Percentiles rank a stretch among this genome's conserved stretches.
Evolutionary conservation across 2,888 invertebrate species (phyloP).

Genomic region (Allacma fusca): DNA sequence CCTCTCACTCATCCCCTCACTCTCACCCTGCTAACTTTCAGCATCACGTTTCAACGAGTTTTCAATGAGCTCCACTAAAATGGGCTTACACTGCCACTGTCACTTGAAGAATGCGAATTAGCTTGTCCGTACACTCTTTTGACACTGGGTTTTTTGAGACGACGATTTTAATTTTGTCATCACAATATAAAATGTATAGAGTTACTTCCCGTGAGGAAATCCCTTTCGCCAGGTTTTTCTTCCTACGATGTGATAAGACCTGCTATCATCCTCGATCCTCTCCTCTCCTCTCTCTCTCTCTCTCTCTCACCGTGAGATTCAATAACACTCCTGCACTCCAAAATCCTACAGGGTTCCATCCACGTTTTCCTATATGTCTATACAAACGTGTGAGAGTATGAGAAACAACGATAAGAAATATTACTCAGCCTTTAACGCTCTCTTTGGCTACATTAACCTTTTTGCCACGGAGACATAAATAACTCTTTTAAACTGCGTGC

Average conservation of each 20-base stretch:
- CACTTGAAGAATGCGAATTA: not conserved
- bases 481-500: not conserved
- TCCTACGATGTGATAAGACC: not conserved
- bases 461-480: conserved; percentile 7
- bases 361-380: too few relatives aligned
- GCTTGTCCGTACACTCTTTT: not conserved
- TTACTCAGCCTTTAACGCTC: conserved; percentile 12
- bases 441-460: conserved; percentile 16
- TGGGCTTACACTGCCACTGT: not conserved
- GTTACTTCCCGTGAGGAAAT: not conserved
- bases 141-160: not conserved
- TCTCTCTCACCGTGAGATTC: not conserved
- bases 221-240: not conserved
- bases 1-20: too few relatives aligned
- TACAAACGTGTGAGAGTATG: not conserved
- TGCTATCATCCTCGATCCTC: not conserved
- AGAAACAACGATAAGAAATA: not conserved
- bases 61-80: too few relatives aligned
- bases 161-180: conserved; percentile 1
- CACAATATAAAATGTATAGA: not conserved
- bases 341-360: not conserved
- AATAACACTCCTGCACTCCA: too few relatives aligned
- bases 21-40: too few relatives aligned
- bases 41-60: too few relatives aligned
- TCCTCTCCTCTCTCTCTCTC: not conserved